These are phyloP conservation scores for Gymnogyps californianus DNA, from an alignment of 2,113 vertebrate species.

Conservation along the genomic window DNA sequence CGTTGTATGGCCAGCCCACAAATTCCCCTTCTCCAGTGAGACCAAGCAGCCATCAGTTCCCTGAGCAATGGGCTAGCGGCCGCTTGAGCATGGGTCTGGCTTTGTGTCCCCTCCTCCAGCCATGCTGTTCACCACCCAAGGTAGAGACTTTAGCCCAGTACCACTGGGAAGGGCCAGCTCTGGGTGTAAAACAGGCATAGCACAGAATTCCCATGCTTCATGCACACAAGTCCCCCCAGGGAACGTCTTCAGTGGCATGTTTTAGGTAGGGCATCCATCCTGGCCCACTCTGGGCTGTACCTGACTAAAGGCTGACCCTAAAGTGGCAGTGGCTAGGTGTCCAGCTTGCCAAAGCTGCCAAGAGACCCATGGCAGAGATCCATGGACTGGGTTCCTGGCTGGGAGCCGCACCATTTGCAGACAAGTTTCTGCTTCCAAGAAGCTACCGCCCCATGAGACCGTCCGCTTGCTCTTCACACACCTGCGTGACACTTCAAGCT, in stretches of 20 bases:
- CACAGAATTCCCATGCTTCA: background rate
- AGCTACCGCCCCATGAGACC: accelerated
- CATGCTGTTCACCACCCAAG: background rate
- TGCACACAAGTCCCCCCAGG: accelerated
- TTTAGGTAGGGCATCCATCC: background rate
- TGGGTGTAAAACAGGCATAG: background rate
- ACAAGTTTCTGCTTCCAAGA: background rate
- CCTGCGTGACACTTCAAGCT: background rate
- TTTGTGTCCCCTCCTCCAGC: background rate
- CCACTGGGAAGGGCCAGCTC: background rate
- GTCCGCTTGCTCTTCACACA: accelerated
- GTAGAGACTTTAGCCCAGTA: background rate
- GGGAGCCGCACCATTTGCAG: background rate
- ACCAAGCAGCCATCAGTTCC: background rate
- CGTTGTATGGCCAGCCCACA: background rate
- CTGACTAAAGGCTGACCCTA: background rate
- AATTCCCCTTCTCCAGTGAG: background rate
- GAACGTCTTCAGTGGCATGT: background rate
- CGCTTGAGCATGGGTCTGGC: background rate
- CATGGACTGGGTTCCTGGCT: background rate
- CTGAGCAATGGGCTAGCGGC: background rate
- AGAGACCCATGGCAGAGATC: background rate
- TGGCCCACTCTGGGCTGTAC: background rate
- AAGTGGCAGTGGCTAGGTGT: background rate
- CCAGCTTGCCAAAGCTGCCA: background rate